Evolutionary conservation across 2,113 vertebrate species (phyloP), one percentile per base, ranked within the genome.

Genomic region (Clarias gariepinus): DNA sequence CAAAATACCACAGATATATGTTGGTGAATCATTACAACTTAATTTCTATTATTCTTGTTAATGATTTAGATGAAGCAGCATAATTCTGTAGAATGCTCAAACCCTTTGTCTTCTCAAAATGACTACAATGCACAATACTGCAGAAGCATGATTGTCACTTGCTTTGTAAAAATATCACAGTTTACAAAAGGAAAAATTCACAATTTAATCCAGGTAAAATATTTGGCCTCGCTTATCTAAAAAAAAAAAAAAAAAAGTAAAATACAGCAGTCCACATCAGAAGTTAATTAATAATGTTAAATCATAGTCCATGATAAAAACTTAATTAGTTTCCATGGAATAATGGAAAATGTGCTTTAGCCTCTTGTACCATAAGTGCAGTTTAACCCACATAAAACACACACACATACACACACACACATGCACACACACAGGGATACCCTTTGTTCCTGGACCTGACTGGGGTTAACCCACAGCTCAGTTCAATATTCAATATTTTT

Each of bases 161-260:
- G 52, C 55, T 58, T 57, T 83, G n/a, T 71, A 58, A 33, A 55
- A 83, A 84, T 12, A 52, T n/a, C 41, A 74, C 21, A 76, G 36
- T 52, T 52, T 55, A 55, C 36, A 52, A 11, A 47, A 52, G 47
- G 23, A 77, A 30, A 15, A 77, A 53, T n/a, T 77, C 74, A 25
- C 11, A 28, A 55, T 77, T 55, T 21, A 33, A 58, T 55, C 25
- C 41, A 30, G 19, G 82, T 30, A 57, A 83, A 83, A 83, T 83
- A 71, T 73, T 73, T 84, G 55, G 66, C 66, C 68, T 66, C 13
- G 4, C 2, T 23, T 77, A 28, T 28, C 74, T 55, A 15, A 41
- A 76, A n/a, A 53, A 47, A 28, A 74, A 71, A 23, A 21, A 21
- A 41, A 74, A 71, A 23, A 21, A 21, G 2, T 76, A 0, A 77